Base-by-base conservation (phyloP, 2,797 vertebrate genomes). In the Microcaecilia unicolor region DNA sequence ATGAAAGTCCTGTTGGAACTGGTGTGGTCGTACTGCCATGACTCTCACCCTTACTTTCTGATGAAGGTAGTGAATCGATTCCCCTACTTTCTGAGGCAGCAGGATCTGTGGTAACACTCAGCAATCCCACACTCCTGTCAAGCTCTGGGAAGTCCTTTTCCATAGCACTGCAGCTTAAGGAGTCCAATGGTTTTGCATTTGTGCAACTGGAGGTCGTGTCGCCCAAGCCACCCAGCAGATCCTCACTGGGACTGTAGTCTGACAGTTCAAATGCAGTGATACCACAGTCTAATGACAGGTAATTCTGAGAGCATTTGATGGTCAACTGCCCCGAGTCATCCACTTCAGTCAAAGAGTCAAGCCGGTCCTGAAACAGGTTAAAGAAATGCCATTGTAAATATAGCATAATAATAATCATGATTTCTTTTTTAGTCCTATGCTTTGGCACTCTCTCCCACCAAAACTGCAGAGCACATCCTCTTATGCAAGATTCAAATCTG, bases 241-340 rank as follows among this genome's bases (percentile, higher is more conserved):
- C 92, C 28, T 95, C 92, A 15, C 89, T 73, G 10, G 96, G 96
- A 64, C 94, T 98, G 48, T 95, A 97, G 76, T 96, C 96, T 6
- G 90, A 91, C 22, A 98, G 75, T 57, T 99, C 96, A 27, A 89
- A 96, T 25, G 96, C 96, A 10, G 94, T 98, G 72, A 99, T 99
- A 6, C 96, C 96, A 28, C 96, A 99, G 75, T 99, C 96, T 41
- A 99, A 49, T 9, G 96, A 99, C 62, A 99, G 89, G 64, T 99
- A 99, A 67, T 99, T 90, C 57, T 90, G 91, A 59, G 92, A 96
- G 70, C 95, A 99, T 76, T 93, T 92, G 52, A 98, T 98, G n/a
- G 93, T 97, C 71, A 99, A 64, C 67, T 95, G 90, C 43, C 93
- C 93, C 9, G 89, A 91, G 71, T 93, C 93, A 28, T 99, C 94